Base-by-base conservation (phyloP, 2,888 invertebrate species). In the Tryphoninae sp. region DNA sequence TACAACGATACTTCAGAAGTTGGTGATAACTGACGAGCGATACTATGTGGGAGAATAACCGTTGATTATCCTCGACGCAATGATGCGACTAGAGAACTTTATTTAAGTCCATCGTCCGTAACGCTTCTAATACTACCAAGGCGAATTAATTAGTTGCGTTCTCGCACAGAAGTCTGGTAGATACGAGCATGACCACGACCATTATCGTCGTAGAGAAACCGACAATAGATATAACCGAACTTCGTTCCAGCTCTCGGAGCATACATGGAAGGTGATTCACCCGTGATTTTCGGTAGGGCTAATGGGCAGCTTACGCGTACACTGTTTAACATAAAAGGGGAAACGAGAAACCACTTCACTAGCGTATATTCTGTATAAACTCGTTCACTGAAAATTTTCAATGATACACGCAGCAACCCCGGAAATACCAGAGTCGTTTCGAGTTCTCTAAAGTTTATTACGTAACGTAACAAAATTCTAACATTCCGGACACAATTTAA, bases 71-170 rank as follows among this genome's bases (percentile, higher is more conserved):
- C 40, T 51, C 49, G 19, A 62, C 72, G 49, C 33, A 19, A 42
- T 42, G 51, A 51, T 58, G 23, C 45, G 55, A 45, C 49, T 58
- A 22, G 8, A 23, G 40, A 75, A 59, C 33, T 59, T 64, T 64
- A 69, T 69, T 75, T 53, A 13, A 58, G 53, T 55, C 67, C 33
- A 19, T 55, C 62, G n/a, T 22, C 69, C 53, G 49, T 19, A 7
- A 45, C 49, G 69, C 49, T 22, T 45, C 58, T 64, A n/a, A 26
- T 49, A 19, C 33, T 61, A 19, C 72, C 42, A 33, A 42, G 13
- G 23, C 49, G 61, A 77, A 72, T 77, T 77, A 80, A 77, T 80
- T 77, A 77, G 76, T 22, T 40, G 19, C 64, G 42, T 55, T 80
- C 75, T 61, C 40, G 53, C 19, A 33, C 19, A 61, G 73, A 26